A percentile compares a stretch with the other conserved stretches of the same genome.
These are phyloP conservation scores for Hypena proboscidalis DNA, from an alignment of 2,888 invertebrate species.

Conservation along the genomic window DNA sequence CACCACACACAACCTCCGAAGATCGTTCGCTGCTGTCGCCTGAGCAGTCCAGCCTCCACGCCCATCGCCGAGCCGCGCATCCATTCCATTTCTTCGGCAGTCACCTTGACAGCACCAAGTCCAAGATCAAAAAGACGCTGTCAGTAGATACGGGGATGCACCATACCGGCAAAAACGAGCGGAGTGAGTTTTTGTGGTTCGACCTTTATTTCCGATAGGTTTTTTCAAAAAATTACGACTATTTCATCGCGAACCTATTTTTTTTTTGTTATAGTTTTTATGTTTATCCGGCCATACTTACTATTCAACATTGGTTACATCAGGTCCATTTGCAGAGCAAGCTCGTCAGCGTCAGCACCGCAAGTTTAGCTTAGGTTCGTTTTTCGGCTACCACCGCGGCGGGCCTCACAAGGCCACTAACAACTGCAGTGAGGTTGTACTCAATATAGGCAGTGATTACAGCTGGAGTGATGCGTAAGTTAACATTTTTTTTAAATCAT, in stretches of 20 bases:
- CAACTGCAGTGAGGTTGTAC: slow-evolving; percentile 71
- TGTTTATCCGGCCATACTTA: not conserved
- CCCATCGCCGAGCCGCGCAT: slow-evolving; percentile 61
- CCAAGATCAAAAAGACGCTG: slow-evolving; percentile 80
- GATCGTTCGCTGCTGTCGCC: slow-evolving; percentile 78
- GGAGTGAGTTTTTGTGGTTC: slow-evolving; percentile 53
- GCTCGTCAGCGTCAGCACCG: slow-evolving; percentile 67
- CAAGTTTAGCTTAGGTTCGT: slow-evolving; percentile 79
- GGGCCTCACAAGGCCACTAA: slow-evolving; percentile 56
- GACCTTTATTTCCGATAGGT: not conserved
- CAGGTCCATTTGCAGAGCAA: slow-evolving; percentile 43
- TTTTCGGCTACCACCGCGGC: slow-evolving; percentile 70
- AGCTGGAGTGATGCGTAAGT: slow-evolving; percentile 80
- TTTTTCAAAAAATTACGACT: no score
- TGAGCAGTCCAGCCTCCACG: slow-evolving; percentile 71
- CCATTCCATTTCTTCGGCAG: slow-evolving; percentile 79
- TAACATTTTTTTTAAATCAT: no score
- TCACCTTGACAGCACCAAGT: slow-evolving; percentile 74
- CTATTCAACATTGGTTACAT: slow-evolving; percentile 10
- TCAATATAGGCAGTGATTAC: slow-evolving; percentile 78
- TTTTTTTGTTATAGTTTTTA: not conserved
- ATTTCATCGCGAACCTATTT: not conserved
- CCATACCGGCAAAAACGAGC: slow-evolving; percentile 76
- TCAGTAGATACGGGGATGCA: slow-evolving; percentile 83
- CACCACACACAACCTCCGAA: slow-evolving; percentile 76